Conservation (phyloP, 2,888 invertebrate genomes). For the Agriopis aurantiaria region DNA sequence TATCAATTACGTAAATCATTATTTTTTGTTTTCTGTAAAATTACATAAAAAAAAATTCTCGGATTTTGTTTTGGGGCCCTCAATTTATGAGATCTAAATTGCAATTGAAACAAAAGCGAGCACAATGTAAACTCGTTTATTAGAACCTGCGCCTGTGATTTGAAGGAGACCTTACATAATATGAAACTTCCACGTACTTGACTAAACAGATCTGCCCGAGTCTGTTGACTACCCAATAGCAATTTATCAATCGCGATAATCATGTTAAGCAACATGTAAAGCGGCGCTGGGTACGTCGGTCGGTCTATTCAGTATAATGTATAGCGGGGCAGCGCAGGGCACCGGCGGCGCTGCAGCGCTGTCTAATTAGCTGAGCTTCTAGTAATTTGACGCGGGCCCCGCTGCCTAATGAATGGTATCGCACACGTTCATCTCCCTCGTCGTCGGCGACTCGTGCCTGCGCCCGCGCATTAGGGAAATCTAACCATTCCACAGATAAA, state of each 20-base stretch:
- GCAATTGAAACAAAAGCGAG: too few species aligned
- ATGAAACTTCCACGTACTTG: constrained; percentile 18
- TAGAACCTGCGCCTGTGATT: too few species aligned
- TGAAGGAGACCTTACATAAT: background rate
- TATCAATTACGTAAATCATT: too few species aligned
- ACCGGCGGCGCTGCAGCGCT: constrained; percentile 54
- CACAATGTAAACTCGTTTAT: too few species aligned
- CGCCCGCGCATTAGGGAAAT: constrained; percentile 69
- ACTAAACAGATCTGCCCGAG: constrained; percentile 23
- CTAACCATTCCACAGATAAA: constrained; percentile 69
- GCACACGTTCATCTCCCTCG: constrained; percentile 82
- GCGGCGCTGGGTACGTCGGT: constrained; percentile 34
- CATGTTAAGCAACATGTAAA: constrained; percentile 46
- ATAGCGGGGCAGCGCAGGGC: constrained; percentile 42
- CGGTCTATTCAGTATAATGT: constrained; percentile 27
- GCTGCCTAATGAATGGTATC: constrained; percentile 84
- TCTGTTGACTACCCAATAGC: constrained; percentile 35
- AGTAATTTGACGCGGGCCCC: constrained; percentile 83
- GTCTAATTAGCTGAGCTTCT: constrained; percentile 81
- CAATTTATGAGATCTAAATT: too few species aligned
- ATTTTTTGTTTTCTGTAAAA: too few species aligned
- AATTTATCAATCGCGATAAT: constrained; percentile 47
- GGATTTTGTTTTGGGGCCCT: too few species aligned
- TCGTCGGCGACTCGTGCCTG: constrained; percentile 67
- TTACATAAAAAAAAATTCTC: too few species aligned